Base-by-base conservation (phyloP, 2,888 invertebrate genomes). In the Lamellibrachia columna region DNA sequence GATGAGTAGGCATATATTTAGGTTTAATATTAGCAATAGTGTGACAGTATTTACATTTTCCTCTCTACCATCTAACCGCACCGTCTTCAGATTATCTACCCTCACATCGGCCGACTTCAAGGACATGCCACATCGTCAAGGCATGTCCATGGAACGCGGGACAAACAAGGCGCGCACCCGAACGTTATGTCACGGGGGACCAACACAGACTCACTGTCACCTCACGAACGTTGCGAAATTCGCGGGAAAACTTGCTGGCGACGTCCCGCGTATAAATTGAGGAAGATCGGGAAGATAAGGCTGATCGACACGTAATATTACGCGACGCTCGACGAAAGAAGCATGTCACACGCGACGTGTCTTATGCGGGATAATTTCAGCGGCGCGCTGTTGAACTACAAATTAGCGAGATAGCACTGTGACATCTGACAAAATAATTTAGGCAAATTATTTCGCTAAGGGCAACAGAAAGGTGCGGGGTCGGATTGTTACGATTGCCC, bases 381-480 rank as follows among this genome's bases (percentile, higher is more conserved):
- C 22, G 75, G 75, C 75, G 75, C 22, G 75, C 75, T 75, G 75
- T 75, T 75, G 75, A 75, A 75, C 75, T 75, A 75, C 75, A 75
- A 75, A 75, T 75, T 75, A 75, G 22, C 22, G 22, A 75, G 75
- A 75, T 75, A 75, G n/a, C n/a, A 75, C 75, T n/a, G 75, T 22
- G 75, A n/a, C 75, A 75, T 75, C n/a, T 75, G 75, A 75, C 75
- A 75, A 75, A 75, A 75, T 75, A 75, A 75, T 75, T 75, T 75
- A 75, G 75, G 75, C n/a, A 75, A 75, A 75, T 75, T 75, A 75
- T 75, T 75, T 75, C 75, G 6, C 75, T 22, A 22, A 75, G 75
- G 75, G 75, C 75, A 75, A 22, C n/a, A 75, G 22, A 75, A 75
- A 75, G 22, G 75, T 4, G n/a, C 22, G 75, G 15, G n/a, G 75